These are phyloP conservation scores for Oceanodroma tethys DNA, from an alignment of 2,113 vertebrate species.

Conservation along the genomic window DNA sequence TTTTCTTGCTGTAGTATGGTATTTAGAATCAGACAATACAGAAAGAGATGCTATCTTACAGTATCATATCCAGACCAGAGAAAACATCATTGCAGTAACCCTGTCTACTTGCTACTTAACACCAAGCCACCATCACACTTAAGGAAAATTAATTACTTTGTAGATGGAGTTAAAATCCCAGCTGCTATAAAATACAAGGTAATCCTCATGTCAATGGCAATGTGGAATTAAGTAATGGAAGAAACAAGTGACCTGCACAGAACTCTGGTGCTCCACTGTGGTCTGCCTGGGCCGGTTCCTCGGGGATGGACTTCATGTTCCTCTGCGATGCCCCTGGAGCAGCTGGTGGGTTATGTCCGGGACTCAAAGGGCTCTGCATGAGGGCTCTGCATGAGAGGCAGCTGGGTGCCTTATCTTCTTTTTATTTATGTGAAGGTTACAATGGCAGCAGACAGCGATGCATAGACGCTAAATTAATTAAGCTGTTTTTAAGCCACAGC, in stretches of 20 bases:
- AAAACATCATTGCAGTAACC: not conserved
- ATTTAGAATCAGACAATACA: not conserved
- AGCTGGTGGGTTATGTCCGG: not conserved
- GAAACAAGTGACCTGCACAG: slow-evolving; percentile 58
- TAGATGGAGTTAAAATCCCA: not conserved
- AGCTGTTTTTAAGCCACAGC: slow-evolving; percentile 48
- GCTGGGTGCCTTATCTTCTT: slow-evolving; percentile 8
- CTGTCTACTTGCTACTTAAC: not conserved
- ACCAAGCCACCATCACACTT: not conserved
- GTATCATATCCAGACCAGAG: not conserved
- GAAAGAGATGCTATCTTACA: not conserved
- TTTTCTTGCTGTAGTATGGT: not conserved
- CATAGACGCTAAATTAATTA: slow-evolving; percentile 38
- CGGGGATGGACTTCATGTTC: slow-evolving; percentile 60
- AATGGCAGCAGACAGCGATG: slow-evolving; percentile 1
- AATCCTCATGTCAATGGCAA: not conserved
- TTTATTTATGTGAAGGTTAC: slow-evolving; percentile 54
- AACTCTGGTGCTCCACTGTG: slow-evolving; percentile 42
- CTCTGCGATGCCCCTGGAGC: not conserved
- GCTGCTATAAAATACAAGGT: not conserved
- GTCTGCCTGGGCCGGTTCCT: slow-evolving; percentile 45
- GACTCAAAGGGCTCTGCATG: slow-evolving; percentile 52
- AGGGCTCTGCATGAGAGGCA: slow-evolving; percentile 50
- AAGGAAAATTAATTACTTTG: slow-evolving; percentile 3
- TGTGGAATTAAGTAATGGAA: not conserved